Conservation (phyloP, 2,888 invertebrate genomes). For the Dascillus cervinus region DNA sequence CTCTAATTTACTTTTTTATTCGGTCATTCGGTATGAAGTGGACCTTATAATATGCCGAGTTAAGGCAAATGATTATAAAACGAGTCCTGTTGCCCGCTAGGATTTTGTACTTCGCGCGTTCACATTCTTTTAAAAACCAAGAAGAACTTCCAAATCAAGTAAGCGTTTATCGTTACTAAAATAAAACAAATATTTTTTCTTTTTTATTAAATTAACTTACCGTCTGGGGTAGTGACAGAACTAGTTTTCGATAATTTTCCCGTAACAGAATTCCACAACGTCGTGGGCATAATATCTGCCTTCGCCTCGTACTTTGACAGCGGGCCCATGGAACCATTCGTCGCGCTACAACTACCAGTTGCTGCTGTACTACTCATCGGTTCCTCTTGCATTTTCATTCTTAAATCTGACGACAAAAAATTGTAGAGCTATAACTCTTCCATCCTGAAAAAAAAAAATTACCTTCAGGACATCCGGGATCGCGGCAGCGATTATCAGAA, state of each 20-base stretch:
- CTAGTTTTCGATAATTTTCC: constrained; percentile 53
- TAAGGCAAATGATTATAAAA: no score
- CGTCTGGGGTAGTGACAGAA: constrained; percentile 78
- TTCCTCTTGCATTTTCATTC: constrained; percentile 61
- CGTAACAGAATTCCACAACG: constrained; percentile 51
- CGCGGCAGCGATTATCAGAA: constrained; percentile 33
- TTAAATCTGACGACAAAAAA: constrained; percentile 55
- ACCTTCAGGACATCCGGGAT: constrained; percentile 48
- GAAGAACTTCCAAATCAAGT: no score
- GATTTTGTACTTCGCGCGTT: no score
- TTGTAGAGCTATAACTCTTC: neutral
- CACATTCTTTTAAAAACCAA: no score
- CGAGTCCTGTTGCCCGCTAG: no score
- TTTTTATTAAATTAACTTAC: constrained; percentile 47
- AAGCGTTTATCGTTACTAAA: no score
- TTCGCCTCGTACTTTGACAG: constrained; percentile 42
- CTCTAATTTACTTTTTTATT: no score
- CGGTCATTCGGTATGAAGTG: no score
- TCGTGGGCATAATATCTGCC: constrained; percentile 45
- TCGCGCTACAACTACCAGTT: constrained; percentile 38
- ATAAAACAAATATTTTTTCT: no score
- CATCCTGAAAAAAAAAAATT: constrained; percentile 15
- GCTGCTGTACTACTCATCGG: constrained; percentile 37
- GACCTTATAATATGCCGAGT: no score
- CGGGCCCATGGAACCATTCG: constrained; percentile 49